These are phyloP conservation scores for Hirtodrosophila trivittata DNA, from an alignment of 2,888 invertebrate genomes.

Conservation along the genomic window DNA sequence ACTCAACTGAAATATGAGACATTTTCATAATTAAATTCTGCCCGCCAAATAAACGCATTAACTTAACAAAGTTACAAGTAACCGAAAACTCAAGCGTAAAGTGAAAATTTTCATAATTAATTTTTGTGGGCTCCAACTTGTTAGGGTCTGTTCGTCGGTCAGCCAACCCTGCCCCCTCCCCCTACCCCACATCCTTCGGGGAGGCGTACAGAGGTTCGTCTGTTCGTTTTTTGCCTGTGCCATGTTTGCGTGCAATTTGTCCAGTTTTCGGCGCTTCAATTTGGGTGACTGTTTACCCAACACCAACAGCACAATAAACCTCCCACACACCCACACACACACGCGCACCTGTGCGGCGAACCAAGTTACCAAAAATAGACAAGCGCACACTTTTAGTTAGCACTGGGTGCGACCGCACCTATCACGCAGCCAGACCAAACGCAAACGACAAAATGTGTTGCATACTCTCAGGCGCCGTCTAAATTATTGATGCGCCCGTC, in stretches of 20 bases:
- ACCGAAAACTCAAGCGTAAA: slow-evolving; percentile 57
- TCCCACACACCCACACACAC: not conserved
- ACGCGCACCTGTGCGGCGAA: slow-evolving; percentile 32
- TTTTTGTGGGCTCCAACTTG: slow-evolving; percentile 57
- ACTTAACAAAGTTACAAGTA: slow-evolving; percentile 65
- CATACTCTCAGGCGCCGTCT: slow-evolving; percentile 25
- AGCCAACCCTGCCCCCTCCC: slow-evolving; percentile 1
- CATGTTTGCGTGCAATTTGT: slow-evolving; percentile 72
- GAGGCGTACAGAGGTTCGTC: not conserved
- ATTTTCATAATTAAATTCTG: slow-evolving; percentile 69
- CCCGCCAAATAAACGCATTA: slow-evolving; percentile 73
- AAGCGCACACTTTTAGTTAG: slow-evolving; percentile 29
- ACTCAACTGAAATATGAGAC: slow-evolving; percentile 60
- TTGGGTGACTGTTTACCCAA: slow-evolving; percentile 42
- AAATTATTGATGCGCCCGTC: slow-evolving; percentile 41
- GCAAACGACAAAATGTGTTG: slow-evolving; percentile 16
- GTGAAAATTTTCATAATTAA: slow-evolving; percentile 75
- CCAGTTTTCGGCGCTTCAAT: slow-evolving; percentile 55
- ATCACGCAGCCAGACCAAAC: slow-evolving; percentile 18
- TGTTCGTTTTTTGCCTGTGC: slow-evolving; percentile 24
- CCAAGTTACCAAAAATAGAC: slow-evolving; percentile 29
- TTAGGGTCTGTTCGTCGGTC: slow-evolving; percentile 15
- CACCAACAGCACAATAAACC: slow-evolving; percentile 31
- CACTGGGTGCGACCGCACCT: slow-evolving; percentile 46
- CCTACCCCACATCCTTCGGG: not conserved